Percentiles rank a stretch among this genome's conserved stretches.
Conservation (phyloP, 64 coral and sea anemone genomes). For the Pocillopora damicornis region DNA sequence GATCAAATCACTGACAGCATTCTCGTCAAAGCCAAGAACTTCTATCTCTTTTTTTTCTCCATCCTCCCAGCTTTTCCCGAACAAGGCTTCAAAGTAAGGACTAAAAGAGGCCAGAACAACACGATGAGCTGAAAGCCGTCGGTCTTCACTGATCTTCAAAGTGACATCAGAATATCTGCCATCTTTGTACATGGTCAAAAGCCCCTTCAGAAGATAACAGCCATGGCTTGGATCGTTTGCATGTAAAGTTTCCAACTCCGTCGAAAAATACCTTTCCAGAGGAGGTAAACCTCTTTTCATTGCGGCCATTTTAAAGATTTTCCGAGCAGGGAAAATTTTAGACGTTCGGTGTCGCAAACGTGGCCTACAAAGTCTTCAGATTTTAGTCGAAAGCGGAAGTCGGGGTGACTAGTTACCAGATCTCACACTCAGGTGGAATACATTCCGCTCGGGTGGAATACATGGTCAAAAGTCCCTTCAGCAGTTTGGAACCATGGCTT, state of each 20-base stretch:
- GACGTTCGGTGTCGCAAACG: background rate
- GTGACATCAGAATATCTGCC: conserved; percentile 73
- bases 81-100: conserved; percentile 69
- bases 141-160: conserved; percentile 52
- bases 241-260: background rate
- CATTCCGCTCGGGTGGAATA: no score
- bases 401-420: no score
- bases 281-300: background rate
- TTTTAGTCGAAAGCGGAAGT: no score
- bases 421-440: no score
- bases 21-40: conserved; percentile 39
- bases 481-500: no score
- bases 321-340: background rate
- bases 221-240: conserved; percentile 47
- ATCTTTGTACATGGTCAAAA: conserved; percentile 56
- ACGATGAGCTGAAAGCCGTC: conserved; percentile 59
- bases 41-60: conserved; percentile 55
- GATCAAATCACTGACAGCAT: conserved; percentile 42
- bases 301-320: background rate
- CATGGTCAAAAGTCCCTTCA: no score
- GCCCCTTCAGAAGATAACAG: conserved; percentile 34
- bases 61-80: conserved; percentile 60
- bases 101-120: conserved; percentile 67
- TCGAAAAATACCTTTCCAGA: conserved; percentile 52
- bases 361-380: background rate